A percentile compares a stretch with the other conserved stretches of the same genome.
Conservation (phyloP, 1,140 invertebrate species). For the Lucilia sericata region DNA sequence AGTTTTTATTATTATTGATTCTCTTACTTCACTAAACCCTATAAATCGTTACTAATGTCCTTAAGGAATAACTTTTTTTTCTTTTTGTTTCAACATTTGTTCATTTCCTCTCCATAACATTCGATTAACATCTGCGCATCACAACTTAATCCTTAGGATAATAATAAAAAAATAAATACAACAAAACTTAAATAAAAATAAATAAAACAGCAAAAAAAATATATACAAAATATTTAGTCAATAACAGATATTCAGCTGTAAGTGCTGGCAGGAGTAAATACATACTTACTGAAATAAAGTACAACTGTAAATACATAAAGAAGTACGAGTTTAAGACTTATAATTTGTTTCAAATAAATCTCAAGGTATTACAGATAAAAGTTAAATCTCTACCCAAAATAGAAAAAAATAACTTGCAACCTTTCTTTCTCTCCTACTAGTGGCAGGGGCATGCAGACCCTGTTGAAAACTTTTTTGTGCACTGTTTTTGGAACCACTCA, state of each 20-base stretch:
- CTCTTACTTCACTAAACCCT: not conserved
- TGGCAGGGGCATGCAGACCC: too few relatives aligned
- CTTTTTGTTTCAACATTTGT: not conserved
- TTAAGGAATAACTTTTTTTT: not conserved
- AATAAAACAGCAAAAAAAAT: not conserved
- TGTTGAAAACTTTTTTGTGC: not conserved
- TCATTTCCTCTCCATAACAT: conserved; percentile 16
- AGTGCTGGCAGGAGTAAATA: not conserved
- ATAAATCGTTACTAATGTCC: not conserved
- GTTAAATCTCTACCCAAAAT: conserved; percentile 26
- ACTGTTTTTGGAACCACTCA: not conserved
- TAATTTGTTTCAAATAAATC: conserved; percentile 42
- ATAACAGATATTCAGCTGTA: not conserved
- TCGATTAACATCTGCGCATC: conserved; percentile 25
- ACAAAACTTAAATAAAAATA: not conserved
- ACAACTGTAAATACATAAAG: not conserved
- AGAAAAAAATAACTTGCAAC: not conserved
- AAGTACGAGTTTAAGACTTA: not conserved
- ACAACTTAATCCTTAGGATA: conserved; percentile 13
- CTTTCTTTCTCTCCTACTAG: not conserved
- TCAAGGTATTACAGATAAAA: conserved; percentile 36
- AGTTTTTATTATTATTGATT: conserved; percentile 14
- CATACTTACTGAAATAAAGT: not conserved
- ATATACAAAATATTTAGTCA: not conserved
- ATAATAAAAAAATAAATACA: not conserved